phyloP scores from a whole-genome alignment of 2,888 invertebrate genomes.

The Spodoptera picta region DNA sequence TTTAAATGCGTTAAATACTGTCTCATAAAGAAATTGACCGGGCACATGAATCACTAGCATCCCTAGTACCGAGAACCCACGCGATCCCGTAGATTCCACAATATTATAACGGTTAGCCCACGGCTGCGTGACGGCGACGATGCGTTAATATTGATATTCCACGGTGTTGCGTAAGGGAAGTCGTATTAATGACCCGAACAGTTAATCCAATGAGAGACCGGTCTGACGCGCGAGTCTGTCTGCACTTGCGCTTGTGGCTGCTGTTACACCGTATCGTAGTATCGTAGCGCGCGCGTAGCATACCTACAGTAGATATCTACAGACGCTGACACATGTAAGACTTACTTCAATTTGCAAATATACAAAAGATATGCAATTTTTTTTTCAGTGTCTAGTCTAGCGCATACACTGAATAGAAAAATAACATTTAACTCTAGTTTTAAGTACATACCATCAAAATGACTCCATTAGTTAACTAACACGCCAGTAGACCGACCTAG shows the following conservation, averaged over 20 bases:
- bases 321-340: too few relatives aligned
- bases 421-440: too few relatives aligned
- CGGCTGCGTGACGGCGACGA: conserved; percentile 26
- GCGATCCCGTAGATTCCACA: conserved; percentile 17
- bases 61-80: conserved; percentile 9
- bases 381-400: too few relatives aligned
- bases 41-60: neutral
- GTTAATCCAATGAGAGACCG: conserved; percentile 58
- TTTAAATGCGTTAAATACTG: too few relatives aligned
- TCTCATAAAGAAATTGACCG: too few relatives aligned
- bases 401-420: too few relatives aligned
- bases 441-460: too few relatives aligned
- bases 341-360: too few relatives aligned
- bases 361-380: too few relatives aligned
- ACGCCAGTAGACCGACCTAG: conserved; percentile 66
- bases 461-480: neutral
- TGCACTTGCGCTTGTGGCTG: conserved; percentile 39
- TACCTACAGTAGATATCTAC: too few relatives aligned
- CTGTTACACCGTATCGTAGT: conserved; percentile 31
- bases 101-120: conserved; percentile 22
- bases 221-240: conserved; percentile 53
- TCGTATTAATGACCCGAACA: conserved; percentile 48
- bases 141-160: conserved; percentile 46
- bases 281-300: neutral
- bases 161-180: conserved; percentile 65